Evolutionary conservation across 2,797 vertebrate species (phyloP), one percentile per base, ranked within the genome.

Genomic region (Esox masquinongy): DNA sequence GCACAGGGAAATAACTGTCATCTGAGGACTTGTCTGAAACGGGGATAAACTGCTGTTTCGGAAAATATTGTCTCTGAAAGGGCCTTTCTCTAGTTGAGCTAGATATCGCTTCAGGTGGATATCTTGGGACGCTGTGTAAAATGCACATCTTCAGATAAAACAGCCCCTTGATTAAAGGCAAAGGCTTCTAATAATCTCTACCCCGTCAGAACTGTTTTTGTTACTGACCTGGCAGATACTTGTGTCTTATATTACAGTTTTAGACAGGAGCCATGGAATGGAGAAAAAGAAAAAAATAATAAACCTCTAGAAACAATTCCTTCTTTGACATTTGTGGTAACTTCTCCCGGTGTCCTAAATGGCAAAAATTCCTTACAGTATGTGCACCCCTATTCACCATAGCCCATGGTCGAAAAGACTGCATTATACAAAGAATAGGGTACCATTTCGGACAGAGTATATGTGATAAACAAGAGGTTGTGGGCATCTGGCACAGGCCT

Each of bases 1-100:
- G 74, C 79, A 47, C 43, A 47, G 9, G 43, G 43, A 47, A 1
- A 47, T 74, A 64, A 78, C 87, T 90, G 86, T 92, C 89, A 90
- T 89, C 76, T 68, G 72, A 6, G 51, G 2, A 16, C 80, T 82
- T 26, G 26, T 82, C 80, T 90, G 80, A 75, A 80, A 74, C 70
- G 59, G 77, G 75, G 75, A 81, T 86, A 91, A 92, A 92, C 75
- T 90, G 90, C 92, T 90, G 90, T 88, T 87, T 93, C 89, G 90
- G 91, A 91, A 80, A 83, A 80, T 83, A 72, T 83, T 88, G 91
- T 92, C 90, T 92, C 89, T 89, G 85, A 80, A 67, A 85, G 24
- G 86, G 87, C 84, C 74, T 82, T 79, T 85, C 69, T 87, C 19
- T 56, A n/a, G 26, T 31, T 24, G 82, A 88, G 74, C 75, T 34